These are phyloP conservation scores for Perca flavescens DNA, from an alignment of 2,113 vertebrate species.

Conservation along the genomic window DNA sequence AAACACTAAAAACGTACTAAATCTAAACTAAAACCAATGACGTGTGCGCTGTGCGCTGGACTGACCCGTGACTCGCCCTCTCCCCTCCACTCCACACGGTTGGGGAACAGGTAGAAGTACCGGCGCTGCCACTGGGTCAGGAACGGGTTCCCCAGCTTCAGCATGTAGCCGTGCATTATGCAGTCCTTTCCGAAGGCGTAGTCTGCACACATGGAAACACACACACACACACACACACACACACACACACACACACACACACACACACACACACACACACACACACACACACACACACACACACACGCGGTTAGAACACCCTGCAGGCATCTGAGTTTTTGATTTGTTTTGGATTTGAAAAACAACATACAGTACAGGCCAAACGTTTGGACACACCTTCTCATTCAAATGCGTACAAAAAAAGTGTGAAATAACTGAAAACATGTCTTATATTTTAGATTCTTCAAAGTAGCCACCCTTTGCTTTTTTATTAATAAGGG, in stretches of 20 bases:
- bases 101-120: constrained; percentile 99
- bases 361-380: too few relatives aligned
- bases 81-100: constrained; percentile 96
- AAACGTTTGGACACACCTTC: too few relatives aligned
- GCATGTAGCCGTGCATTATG: constrained; percentile 97
- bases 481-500: too few relatives aligned
- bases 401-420: too few relatives aligned
- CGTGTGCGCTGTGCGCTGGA: background rate
- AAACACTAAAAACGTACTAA: too few relatives aligned
- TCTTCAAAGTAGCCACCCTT: too few relatives aligned
- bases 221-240: background rate
- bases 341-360: too few relatives aligned
- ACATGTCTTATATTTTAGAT: too few relatives aligned
- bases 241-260: background rate
- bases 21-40: background rate
- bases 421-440: too few relatives aligned
- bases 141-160: constrained; percentile 97
- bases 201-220: constrained; percentile 82
- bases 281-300: background rate
- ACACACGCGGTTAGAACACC: too few relatives aligned
- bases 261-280: too few relatives aligned
- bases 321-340: too few relatives aligned
- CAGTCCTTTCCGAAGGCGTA: constrained; percentile 98
- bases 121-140: constrained; percentile 97
- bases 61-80: constrained; percentile 97